Percentiles rank a stretch among this genome's conserved stretches.
Conservation (phyloP, 1,140 invertebrate genomes). For the Chrysomallon squamiferum region DNA sequence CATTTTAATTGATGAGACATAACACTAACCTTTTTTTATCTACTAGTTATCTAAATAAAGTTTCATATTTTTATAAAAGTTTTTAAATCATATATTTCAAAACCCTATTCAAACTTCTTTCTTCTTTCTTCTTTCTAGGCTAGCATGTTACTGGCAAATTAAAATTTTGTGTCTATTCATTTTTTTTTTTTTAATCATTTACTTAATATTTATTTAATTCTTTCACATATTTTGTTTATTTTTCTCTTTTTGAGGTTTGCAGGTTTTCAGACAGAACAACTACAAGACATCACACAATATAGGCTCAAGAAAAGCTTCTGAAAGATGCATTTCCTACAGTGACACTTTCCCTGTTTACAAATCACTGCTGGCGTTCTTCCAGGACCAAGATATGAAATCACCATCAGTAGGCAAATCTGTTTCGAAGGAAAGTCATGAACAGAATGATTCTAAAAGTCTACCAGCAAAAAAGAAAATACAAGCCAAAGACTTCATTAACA, state of each 20-base stretch:
- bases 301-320: slow-evolving; percentile 26
- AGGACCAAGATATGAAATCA: not conserved
- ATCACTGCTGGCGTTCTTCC: slow-evolving; percentile 8
- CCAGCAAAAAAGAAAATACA: not conserved
- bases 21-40: no score
- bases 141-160: no score
- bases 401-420: not conserved
- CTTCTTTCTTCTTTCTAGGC: no score
- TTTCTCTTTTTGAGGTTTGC: not conserved
- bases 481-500: not conserved
- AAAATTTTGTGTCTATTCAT: no score
- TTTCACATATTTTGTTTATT: no score
- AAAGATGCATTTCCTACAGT: slow-evolving; percentile 34
- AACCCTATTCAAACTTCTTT: no score
- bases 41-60: no score
- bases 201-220: no score
- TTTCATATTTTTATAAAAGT: no score
- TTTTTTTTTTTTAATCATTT: no score
- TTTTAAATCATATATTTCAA: no score
- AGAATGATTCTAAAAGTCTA: slow-evolving; percentile 4
- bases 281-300: slow-evolving; percentile 33
- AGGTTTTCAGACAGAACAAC: slow-evolving; percentile 10
- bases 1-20: no score
- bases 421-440: slow-evolving; percentile 1
- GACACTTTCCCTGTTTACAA: slow-evolving; percentile 19